Evolutionary conservation across 23 tunicate species (phyloP).

Genomic region (Phallusia fumigata): DNA sequence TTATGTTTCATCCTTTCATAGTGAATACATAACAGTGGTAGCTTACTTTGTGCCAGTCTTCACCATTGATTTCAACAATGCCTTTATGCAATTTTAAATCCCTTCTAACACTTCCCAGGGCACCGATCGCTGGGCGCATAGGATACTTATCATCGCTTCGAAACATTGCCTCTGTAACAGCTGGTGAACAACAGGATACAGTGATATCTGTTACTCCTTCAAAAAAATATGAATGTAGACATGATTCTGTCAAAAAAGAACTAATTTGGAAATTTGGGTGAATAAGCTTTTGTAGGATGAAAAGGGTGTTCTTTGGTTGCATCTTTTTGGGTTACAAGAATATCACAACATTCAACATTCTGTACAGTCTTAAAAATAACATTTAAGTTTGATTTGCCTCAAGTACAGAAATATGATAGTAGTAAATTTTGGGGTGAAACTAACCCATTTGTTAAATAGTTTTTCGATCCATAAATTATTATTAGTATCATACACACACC

Average conservation of each 20-base stretch:
- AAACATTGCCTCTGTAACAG: background rate
- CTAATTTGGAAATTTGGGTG: too few relatives aligned
- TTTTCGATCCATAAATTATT: background rate
- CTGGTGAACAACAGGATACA: background rate
- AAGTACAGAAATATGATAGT: too few relatives aligned
- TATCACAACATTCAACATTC: too few relatives aligned
- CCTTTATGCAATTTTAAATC: background rate
- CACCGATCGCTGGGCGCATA: background rate
- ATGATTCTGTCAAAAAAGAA: too few relatives aligned
- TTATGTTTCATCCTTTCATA: background rate
- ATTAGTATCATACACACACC: background rate
- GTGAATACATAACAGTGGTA: background rate
- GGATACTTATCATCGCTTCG: background rate
- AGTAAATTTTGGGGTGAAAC: too few relatives aligned
- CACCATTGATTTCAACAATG: background rate
- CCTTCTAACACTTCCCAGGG: background rate
- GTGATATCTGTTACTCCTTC: background rate
- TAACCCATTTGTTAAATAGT: background rate
- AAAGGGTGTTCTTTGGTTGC: too few relatives aligned
- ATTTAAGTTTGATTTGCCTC: too few relatives aligned
- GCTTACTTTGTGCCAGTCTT: background rate
- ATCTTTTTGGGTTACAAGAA: too few relatives aligned
- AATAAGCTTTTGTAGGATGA: too few relatives aligned
- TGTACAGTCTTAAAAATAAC: too few relatives aligned
- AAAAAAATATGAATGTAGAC: background rate